These are phyloP conservation scores for Frieseomelitta varia DNA, from an alignment of 1,140 invertebrate species.

Conservation along the genomic window DNA sequence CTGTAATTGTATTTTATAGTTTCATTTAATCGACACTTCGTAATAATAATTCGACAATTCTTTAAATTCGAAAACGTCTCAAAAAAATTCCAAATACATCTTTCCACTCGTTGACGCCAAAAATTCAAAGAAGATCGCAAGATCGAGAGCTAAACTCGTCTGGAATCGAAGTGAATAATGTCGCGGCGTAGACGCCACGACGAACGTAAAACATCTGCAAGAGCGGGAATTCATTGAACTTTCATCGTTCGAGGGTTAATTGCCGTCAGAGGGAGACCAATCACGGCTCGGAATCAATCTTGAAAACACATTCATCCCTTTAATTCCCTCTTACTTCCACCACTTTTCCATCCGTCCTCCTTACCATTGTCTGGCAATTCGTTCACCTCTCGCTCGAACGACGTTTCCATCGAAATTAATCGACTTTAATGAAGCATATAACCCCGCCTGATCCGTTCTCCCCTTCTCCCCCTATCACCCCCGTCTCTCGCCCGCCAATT, in stretches of 20 bases:
- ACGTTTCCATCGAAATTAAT: constrained; percentile 38
- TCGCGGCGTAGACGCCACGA: too few relatives aligned
- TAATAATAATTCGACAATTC: background rate
- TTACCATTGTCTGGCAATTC: constrained; percentile 7
- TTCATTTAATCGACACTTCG: too few relatives aligned
- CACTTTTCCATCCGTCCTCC: background rate
- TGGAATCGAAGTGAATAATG: too few relatives aligned
- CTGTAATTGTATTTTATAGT: too few relatives aligned
- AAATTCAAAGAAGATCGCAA: background rate
- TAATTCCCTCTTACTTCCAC: background rate
- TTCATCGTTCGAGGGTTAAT: background rate
- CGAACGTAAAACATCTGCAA: background rate
- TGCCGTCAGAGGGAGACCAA: background rate
- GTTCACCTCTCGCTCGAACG: background rate
- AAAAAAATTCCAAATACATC: background rate
- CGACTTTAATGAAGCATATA: constrained; percentile 41
- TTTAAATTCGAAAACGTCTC: background rate
- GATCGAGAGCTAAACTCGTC: too few relatives aligned
- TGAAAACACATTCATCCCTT: background rate
- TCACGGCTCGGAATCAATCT: background rate
- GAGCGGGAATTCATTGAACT: background rate
- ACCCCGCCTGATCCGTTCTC: background rate
- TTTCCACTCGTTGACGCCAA: background rate
- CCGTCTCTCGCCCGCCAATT: constrained; percentile 36
- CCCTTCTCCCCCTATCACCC: background rate